A percentile compares a stretch with the other conserved stretches of the same genome.
These are phyloP conservation scores for Mobula hypostoma DNA, from an alignment of 2,113 vertebrate genomes.

Conservation along the genomic window DNA sequence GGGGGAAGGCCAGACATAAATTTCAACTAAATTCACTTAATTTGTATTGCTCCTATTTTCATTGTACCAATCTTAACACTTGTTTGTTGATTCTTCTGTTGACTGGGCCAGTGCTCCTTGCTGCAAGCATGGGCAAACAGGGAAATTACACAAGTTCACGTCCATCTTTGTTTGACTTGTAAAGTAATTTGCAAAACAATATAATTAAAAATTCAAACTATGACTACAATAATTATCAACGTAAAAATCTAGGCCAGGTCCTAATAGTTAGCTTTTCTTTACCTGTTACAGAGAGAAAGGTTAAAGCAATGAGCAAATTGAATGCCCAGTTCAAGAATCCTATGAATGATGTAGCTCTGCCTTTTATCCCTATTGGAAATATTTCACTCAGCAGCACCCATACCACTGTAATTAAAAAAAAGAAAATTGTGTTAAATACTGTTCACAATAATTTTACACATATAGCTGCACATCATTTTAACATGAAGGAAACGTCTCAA, in stretches of 20 bases:
- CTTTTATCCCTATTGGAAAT: slow-evolving; percentile 83
- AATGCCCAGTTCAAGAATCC: slow-evolving; percentile 89
- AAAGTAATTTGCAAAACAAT: neutral
- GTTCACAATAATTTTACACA: neutral
- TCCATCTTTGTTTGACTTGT: neutral
- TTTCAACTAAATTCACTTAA: no score
- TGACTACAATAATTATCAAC: neutral
- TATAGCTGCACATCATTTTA: neutral
- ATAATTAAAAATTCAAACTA: neutral
- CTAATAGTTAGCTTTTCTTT: slow-evolving; percentile 45
- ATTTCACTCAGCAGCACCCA: slow-evolving; percentile 91
- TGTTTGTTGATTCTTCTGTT: no score
- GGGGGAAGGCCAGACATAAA: no score
- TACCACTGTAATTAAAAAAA: slow-evolving; percentile 66
- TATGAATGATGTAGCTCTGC: slow-evolving; percentile 81
- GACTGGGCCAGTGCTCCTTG: neutral
- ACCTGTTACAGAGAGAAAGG: slow-evolving; percentile 87
- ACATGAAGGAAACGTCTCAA: neutral
- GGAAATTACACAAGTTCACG: neutral
- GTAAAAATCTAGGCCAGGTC: neutral
- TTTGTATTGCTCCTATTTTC: no score
- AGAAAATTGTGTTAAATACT: slow-evolving; percentile 40
- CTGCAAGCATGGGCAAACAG: neutral
- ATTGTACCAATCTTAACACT: no score
- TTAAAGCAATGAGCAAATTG: slow-evolving; percentile 90